phyloP scores from a whole-genome alignment of 1,140 invertebrate species.

The Psix sp. region DNA sequence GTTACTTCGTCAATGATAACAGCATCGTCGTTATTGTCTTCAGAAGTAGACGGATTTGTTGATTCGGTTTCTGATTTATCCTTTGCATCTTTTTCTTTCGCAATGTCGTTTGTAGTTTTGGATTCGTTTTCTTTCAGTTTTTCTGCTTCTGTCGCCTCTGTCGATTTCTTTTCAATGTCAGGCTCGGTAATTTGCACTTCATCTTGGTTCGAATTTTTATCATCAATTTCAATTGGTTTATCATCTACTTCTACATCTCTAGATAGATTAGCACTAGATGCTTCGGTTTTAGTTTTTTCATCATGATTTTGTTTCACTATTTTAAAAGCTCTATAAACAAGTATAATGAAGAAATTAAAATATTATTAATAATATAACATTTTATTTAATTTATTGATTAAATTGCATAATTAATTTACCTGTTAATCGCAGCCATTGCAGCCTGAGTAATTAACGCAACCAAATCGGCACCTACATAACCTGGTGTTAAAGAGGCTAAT shows the following conservation, averaged over 20 bases:
- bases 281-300: conserved; percentile 27
- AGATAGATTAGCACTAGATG: background rate
- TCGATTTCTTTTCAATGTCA: conserved; percentile 1
- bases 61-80: background rate
- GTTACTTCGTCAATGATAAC: conserved; percentile 37
- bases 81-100: background rate
- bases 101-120: conserved; percentile 4
- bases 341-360: conserved; percentile 10
- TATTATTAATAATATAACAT: conserved; percentile 1
- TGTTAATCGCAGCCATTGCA: conserved; percentile 89
- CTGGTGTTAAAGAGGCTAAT: conserved; percentile 91
- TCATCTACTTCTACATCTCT: background rate
- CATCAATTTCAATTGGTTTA: conserved; percentile 1
- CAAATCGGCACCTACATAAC: conserved; percentile 98
- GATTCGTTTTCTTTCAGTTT: conserved; percentile 6
- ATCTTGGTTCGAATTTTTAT: conserved; percentile 4
- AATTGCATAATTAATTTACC: too few species aligned
- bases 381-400: too few species aligned
- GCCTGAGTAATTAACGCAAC: conserved; percentile 91
- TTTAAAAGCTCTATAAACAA: conserved; percentile 43
- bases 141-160: background rate
- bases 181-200: conserved; percentile 27
- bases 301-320: conserved; percentile 31
- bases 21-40: conserved; percentile 60
- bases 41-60: conserved; percentile 15